These are phyloP conservation scores for Dichetophora obliterata DNA, from an alignment of 2,888 invertebrate genomes.

Conservation along the genomic window DNA sequence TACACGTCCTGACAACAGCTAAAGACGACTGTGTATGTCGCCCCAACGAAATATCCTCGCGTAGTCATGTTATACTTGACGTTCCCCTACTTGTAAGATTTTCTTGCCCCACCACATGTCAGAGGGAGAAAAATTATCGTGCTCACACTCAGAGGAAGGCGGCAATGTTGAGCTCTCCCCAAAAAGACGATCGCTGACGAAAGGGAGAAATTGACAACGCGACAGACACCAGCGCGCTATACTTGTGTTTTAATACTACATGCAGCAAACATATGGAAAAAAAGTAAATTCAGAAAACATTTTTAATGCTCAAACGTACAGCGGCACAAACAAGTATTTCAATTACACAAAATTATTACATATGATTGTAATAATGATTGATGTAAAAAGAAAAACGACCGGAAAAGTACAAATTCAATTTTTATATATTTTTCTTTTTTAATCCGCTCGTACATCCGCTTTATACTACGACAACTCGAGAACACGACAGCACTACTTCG, in stretches of 20 bases:
- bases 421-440: background rate
- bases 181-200: constrained; percentile 30
- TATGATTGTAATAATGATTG: too few relatives aligned
- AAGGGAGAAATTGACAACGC: constrained; percentile 22
- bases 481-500: constrained; percentile 58
- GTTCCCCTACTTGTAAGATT: background rate
- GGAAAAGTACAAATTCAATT: background rate
- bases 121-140: background rate
- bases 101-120: background rate
- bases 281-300: background rate
- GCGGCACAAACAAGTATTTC: background rate
- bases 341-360: background rate
- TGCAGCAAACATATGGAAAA: background rate
- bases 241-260: too few relatives aligned
- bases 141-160: constrained; percentile 13
- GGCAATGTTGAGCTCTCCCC: background rate
- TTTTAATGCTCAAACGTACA: background rate
- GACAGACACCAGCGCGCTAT: background rate
- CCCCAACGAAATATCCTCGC: constrained; percentile 12
- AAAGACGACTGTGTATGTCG: constrained; percentile 13
- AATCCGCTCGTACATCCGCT: constrained; percentile 17
- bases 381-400: background rate
- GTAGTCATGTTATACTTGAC: background rate
- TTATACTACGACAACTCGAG: constrained; percentile 45
- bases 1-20: constrained; percentile 6